A percentile compares a stretch with the other conserved stretches of the same genome.
Conservation (phyloP, 2,113 vertebrate genomes). For the Gallinago paraguaiae region DNA sequence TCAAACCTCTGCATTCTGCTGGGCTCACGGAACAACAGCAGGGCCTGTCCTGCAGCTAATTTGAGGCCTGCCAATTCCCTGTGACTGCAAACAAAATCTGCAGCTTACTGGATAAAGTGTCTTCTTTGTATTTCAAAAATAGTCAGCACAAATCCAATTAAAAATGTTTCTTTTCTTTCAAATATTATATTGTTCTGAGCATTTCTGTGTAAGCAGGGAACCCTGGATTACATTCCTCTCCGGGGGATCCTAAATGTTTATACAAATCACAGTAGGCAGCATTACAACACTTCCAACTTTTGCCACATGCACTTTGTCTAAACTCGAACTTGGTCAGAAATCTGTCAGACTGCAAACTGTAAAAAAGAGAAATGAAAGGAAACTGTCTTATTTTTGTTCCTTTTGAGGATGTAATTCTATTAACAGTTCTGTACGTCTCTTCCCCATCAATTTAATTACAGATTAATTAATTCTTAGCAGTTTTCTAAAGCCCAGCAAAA, state of each 20-base stretch:
- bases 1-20: background rate
- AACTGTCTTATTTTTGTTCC: slow-evolving; percentile 44
- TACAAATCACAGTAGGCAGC: slow-evolving; percentile 65
- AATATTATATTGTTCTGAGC: slow-evolving; percentile 47
- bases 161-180: slow-evolving; percentile 58
- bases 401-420: slow-evolving; percentile 59
- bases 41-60: slow-evolving; percentile 26
- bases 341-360: slow-evolving; percentile 30
- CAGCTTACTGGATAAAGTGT: slow-evolving; percentile 47
- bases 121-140: slow-evolving; percentile 48
- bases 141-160: slow-evolving; percentile 62
- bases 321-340: slow-evolving; percentile 54
- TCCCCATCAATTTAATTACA: slow-evolving; percentile 53
- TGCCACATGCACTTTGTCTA: slow-evolving; percentile 63
- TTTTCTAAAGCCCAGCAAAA: slow-evolving; percentile 56
- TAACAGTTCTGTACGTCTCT: slow-evolving; percentile 34
- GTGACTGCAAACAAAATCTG: slow-evolving; percentile 41
- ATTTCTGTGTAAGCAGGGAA: slow-evolving; percentile 44
- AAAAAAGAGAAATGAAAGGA: slow-evolving; percentile 55
- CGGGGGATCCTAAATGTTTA: slow-evolving; percentile 66
- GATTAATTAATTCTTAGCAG: slow-evolving; percentile 64
- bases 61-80: slow-evolving; percentile 4
- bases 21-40: background rate
- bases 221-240: slow-evolving; percentile 61
- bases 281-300: slow-evolving; percentile 67